A percentile compares a stretch with the other conserved stretches of the same genome.
phyloP scores from a whole-genome alignment of 2,797 vertebrate species.

The Choloepus didactylus region DNA sequence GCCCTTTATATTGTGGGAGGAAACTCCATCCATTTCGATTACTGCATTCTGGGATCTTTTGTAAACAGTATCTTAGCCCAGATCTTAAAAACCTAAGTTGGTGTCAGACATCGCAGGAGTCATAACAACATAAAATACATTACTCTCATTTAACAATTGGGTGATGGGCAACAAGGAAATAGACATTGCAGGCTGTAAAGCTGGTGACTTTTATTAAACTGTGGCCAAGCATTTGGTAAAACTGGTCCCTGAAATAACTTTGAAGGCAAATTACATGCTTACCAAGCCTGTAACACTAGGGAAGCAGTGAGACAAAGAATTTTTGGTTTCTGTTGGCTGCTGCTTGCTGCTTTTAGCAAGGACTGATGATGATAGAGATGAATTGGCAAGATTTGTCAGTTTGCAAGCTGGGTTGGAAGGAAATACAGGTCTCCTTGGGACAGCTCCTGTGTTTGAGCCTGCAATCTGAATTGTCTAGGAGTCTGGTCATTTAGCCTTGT shows the following conservation, averaged over 20 bases:
- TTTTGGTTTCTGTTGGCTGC: constrained; percentile 14
- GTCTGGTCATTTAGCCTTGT: constrained; percentile 46
- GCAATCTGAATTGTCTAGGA: constrained; percentile 6
- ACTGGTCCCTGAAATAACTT: neutral
- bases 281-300: neutral
- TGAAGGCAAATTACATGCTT: neutral
- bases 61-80: neutral
- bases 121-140: neutral
- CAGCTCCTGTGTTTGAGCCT: neutral
- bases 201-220: neutral
- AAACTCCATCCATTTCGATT: neutral
- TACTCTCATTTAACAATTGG: neutral
- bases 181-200: neutral
- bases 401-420: neutral
- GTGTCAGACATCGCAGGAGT: neutral
- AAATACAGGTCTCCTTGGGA: neutral
- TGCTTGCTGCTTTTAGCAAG: neutral
- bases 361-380: neutral
- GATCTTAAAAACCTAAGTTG: neutral
- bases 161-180: neutral
- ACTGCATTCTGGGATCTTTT: constrained; percentile 4
- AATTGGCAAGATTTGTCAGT: constrained; percentile 5
- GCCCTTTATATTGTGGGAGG: neutral
- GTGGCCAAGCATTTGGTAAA: neutral
- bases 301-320: neutral